Conservation (phyloP, 2,888 invertebrate species). For the Leptinotarsa tumamoca region DNA sequence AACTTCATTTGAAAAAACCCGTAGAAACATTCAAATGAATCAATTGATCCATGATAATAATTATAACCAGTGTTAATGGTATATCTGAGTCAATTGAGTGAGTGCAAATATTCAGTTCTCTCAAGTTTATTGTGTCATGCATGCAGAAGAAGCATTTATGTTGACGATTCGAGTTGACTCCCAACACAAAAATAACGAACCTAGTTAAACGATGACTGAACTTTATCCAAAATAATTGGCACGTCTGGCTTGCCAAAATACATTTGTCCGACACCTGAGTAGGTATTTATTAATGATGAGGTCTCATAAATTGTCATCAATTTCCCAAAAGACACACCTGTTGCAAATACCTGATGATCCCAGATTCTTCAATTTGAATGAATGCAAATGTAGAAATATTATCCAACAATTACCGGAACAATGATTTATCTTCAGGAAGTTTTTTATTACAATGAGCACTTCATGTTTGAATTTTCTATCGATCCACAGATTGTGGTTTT, state of each 20-base stretch:
- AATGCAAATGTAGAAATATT: background rate
- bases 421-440: slow-evolving; percentile 13
- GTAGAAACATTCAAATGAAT: too few species aligned
- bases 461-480: background rate
- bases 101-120: too few species aligned
- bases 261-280: background rate
- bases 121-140: too few species aligned
- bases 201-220: background rate
- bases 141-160: too few species aligned
- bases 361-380: background rate
- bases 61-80: too few species aligned
- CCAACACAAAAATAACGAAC: background rate
- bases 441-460: slow-evolving; percentile 17
- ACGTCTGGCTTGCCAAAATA: slow-evolving; percentile 4
- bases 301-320: background rate
- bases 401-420: background rate
- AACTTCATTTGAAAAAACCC: too few species aligned
- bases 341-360: background rate
- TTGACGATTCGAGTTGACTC: background rate
- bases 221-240: background rate
- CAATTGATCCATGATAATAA: too few species aligned
- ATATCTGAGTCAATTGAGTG: too few species aligned
- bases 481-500: too few species aligned
- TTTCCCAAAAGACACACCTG: background rate
- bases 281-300: background rate